phyloP scores from a whole-genome alignment of 2,797 vertebrate species.

The Sebastes oblongus region DNA sequence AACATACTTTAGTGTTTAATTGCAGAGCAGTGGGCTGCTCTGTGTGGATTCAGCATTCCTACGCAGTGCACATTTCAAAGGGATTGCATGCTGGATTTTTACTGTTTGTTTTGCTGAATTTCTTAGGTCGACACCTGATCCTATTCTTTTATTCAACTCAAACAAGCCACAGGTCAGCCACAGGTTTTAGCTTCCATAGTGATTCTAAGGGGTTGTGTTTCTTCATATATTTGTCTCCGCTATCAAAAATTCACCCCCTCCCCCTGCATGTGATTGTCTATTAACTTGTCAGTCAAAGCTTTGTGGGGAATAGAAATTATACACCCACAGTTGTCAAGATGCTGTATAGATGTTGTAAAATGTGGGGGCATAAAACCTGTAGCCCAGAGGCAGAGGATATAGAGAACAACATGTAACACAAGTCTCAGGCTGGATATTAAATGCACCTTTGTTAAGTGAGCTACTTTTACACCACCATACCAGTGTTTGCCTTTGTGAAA shows the following conservation, averaged over 20 bases:
- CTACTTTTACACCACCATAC: not conserved
- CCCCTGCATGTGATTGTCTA: not conserved
- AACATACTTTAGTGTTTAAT: not conserved
- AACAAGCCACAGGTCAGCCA: not conserved
- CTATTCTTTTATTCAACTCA: not conserved
- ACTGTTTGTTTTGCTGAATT: slow-evolving; percentile 2
- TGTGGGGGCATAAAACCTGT: not conserved
- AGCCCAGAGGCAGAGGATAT: not conserved
- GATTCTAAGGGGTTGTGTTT: not conserved
- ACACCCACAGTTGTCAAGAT: slow-evolving; percentile 23
- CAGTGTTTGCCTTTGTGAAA: not conserved
- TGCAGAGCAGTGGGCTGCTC: not conserved
- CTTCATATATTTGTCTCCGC: not conserved
- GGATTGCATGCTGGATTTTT: not conserved
- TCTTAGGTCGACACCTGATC: not conserved
- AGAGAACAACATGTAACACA: not conserved
- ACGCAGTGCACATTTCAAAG: slow-evolving; percentile 16
- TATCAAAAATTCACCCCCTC: not conserved
- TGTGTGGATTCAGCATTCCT: not conserved
- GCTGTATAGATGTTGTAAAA: not conserved
- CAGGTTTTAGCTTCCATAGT: not conserved
- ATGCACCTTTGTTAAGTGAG: not conserved
- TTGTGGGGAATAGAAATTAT: slow-evolving; percentile 8
- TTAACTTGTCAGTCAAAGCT: slow-evolving; percentile 22
- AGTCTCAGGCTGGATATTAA: not conserved